Evolutionary conservation across 2,888 invertebrate genomes (phyloP).

Genomic region (Parnassius apollo): DNA sequence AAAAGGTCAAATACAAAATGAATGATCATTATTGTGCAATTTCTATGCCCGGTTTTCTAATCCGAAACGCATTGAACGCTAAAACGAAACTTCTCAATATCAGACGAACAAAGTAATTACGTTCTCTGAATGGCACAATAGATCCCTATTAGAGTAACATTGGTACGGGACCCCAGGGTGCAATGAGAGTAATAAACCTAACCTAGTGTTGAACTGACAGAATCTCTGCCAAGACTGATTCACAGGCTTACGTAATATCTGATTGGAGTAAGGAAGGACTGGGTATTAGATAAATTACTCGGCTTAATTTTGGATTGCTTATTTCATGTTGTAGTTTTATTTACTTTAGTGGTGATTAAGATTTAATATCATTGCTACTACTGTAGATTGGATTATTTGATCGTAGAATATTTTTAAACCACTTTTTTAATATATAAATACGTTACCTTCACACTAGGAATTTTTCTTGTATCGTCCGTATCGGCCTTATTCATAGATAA

Average conservation of each 20-base stretch:
- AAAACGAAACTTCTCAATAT: conserved; percentile 22
- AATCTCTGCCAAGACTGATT: conserved; percentile 26
- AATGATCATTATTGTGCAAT: background rate
- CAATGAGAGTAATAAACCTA: conserved; percentile 37
- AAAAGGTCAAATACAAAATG: too few species aligned
- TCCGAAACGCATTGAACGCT: conserved; percentile 6
- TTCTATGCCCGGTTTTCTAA: background rate
- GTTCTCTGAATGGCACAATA: conserved; percentile 53
- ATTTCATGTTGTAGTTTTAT: conserved; percentile 15
- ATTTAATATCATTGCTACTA: too few species aligned
- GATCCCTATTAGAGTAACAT: conserved; percentile 61
- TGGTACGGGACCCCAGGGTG: conserved; percentile 57
- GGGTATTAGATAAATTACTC: conserved; percentile 20
- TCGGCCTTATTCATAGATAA: too few species aligned
- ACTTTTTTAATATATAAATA: too few species aligned
- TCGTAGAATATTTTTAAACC: too few species aligned
- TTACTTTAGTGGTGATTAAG: background rate
- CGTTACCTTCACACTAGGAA: too few species aligned
- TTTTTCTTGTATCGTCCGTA: too few species aligned
- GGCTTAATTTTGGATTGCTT: conserved; percentile 18
- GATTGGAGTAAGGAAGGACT: conserved; percentile 24
- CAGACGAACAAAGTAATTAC: conserved; percentile 41
- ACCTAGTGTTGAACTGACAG: conserved; percentile 35
- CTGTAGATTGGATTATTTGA: too few species aligned
- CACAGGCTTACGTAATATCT: conserved; percentile 24